These are phyloP conservation scores for Drosophila neocordata DNA, from an alignment of 1,140 invertebrate species.

Conservation along the genomic window DNA sequence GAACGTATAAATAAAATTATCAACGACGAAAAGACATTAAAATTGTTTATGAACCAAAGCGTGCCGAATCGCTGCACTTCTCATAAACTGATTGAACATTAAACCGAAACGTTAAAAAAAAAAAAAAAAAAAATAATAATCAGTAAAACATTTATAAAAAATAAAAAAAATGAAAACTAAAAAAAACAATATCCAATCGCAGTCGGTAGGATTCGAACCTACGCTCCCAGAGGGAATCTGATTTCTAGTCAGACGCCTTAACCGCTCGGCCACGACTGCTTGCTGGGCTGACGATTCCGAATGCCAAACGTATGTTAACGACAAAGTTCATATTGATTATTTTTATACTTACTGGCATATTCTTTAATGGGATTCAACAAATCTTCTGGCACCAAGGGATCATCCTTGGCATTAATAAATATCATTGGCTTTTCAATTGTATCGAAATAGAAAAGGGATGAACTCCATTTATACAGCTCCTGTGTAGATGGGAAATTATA, in stretches of 20 bases:
- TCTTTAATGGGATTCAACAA: conserved; percentile 89
- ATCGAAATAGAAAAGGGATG: conserved; percentile 89
- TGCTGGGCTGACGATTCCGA: background rate
- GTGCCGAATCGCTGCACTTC: no score
- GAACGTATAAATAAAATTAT: no score
- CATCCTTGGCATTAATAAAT: conserved; percentile 94
- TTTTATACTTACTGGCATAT: conserved; percentile 87
- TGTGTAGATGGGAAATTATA: conserved; percentile 90
- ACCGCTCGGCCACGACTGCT: conserved; percentile 92
- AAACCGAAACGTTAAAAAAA: no score
- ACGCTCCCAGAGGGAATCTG: conserved; percentile 93
- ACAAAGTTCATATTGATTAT: background rate
- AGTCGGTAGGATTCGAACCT: conserved; percentile 93
- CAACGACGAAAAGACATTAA: no score
- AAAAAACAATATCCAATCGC: conserved; percentile 78
- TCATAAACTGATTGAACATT: no score
- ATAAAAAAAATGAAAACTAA: background rate
- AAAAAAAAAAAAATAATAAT: no score
- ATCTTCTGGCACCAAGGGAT: conserved; percentile 92
- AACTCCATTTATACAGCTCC: conserved; percentile 93
- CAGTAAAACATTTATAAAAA: no score
- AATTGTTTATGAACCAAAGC: no score
- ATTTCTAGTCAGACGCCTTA: conserved; percentile 94
- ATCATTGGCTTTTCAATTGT: conserved; percentile 92
- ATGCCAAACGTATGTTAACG: background rate